Evolutionary conservation across 1,140 invertebrate genomes (phyloP).

Genomic region (Sycophaga agraensis): DNA sequence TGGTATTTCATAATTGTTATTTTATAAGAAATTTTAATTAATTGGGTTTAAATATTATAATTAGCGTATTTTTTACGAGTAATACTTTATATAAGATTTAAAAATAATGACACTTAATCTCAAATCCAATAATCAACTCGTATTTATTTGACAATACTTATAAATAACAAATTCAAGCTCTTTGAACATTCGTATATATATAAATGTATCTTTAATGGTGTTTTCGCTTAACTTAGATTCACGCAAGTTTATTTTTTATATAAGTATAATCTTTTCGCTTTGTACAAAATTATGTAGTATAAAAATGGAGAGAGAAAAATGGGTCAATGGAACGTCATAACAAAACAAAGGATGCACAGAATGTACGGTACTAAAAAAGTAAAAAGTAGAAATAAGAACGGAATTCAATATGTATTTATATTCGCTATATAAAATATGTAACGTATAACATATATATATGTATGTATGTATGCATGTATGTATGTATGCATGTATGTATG

Average conservation of each 20-base stretch:
- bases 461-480: no score
- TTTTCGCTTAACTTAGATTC: constrained; percentile 17
- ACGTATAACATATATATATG: no score
- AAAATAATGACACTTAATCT: no score
- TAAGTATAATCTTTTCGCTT: constrained; percentile 34
- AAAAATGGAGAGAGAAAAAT: no score
- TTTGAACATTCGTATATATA: constrained; percentile 42
- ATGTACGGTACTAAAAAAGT: neutral
- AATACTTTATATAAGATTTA: no score
- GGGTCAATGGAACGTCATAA: neutral
- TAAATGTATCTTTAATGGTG: constrained; percentile 31
- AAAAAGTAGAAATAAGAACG: neutral
- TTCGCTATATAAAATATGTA: no score
- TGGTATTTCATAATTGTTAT: no score
- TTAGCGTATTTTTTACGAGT: no score
- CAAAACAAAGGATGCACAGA: neutral
- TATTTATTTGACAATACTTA: constrained; percentile 48
- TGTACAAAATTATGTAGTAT: constrained; percentile 38
- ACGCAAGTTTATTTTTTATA: constrained; percentile 29
- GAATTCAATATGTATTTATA: no score
- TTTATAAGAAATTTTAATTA: no score
- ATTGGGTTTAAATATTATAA: no score
- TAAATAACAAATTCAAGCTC: constrained; percentile 44
- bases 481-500: no score
- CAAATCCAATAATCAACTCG: constrained; percentile 40